Base-by-base conservation (phyloP, 2,888 invertebrate species). In the Drosophila meridionalis region DNA sequence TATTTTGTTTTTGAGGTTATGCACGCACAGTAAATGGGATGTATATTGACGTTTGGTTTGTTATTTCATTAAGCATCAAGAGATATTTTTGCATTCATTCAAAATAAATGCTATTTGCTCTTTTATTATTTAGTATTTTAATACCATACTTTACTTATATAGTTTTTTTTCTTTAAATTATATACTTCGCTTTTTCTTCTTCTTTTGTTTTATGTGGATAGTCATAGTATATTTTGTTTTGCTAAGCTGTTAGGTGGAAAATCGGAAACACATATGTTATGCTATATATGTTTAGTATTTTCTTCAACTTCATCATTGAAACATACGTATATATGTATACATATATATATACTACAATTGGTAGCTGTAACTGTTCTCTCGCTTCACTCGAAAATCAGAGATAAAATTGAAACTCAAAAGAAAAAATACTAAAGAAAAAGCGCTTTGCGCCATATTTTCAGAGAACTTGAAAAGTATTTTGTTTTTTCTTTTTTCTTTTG, bases 191-290 rank as follows among this genome's bases (percentile, higher is more conserved):
- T 32, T 9, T n/a, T 48, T 48, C 9, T 1, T 50, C 4, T 6
- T n/a, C 56, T 28, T 42, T 38, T 43, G 34, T 50, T 32, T 32
- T 12, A 32, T 47, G 30, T 67, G 34, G 50, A 34, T 58, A 38
- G 30, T 55, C 9, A 14, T 28, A 55, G 36, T 55, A 57, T 47
- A 40, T 28, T 14, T 61, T 65, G 47, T 43, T 47, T 77, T 80
- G 83, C 87, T 84, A 89, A 89, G 83, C 83, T 87, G 83, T 82
- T 85, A 90, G 90, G 85, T 90, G 90, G 85, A 90, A 76, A 90
- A 80, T 85, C 71, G 86, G 85, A 85, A 85, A 85, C 85, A 88
- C 85, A 89, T 84, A 76, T 69, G 73, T 55, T 40, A 20, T 20
- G 52, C 20, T 11, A 52, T 73, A 81, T 73, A 80, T 72, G 65